Conservation (phyloP, 1,140 invertebrate genomes). For the Trichoplusia ni region DNA sequence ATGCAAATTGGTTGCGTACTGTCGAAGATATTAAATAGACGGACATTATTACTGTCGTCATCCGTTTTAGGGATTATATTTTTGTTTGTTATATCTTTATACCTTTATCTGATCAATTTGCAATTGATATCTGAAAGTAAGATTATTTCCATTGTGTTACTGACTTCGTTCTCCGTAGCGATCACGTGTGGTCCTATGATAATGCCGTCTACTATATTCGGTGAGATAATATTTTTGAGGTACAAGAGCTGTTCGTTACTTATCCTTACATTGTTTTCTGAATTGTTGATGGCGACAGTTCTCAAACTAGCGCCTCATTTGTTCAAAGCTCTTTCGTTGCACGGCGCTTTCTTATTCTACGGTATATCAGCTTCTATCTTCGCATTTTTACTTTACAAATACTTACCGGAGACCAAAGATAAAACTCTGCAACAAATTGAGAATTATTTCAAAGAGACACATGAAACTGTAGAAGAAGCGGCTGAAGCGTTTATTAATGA, state of each 20-base stretch:
- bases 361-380: constrained; percentile 36
- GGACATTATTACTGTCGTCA: constrained; percentile 34
- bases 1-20: constrained; percentile 43
- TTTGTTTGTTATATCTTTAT: constrained; percentile 38
- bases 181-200: constrained; percentile 42
- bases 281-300: constrained; percentile 31
- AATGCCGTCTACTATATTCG: constrained; percentile 42
- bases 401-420: constrained; percentile 49
- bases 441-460: constrained; percentile 30
- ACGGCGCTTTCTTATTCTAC: constrained; percentile 45
- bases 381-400: constrained; percentile 39
- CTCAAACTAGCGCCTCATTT: constrained; percentile 41
- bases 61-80: constrained; percentile 33
- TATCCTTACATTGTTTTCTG: constrained; percentile 36
- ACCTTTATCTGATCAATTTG: constrained; percentile 36
- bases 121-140: constrained; percentile 27
- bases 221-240: constrained; percentile 44
- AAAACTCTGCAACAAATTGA: constrained; percentile 46
- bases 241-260: constrained; percentile 34
- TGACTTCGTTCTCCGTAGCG: constrained; percentile 37
- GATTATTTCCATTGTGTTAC: constrained; percentile 28
- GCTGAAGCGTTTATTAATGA: constrained; percentile 19
- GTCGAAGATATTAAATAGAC: constrained; percentile 36
- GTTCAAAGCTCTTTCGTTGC: constrained; percentile 37
- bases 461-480: constrained; percentile 11